Evolutionary conservation across 1,140 invertebrate species (phyloP).

Genomic region (Myzus persicae): DNA sequence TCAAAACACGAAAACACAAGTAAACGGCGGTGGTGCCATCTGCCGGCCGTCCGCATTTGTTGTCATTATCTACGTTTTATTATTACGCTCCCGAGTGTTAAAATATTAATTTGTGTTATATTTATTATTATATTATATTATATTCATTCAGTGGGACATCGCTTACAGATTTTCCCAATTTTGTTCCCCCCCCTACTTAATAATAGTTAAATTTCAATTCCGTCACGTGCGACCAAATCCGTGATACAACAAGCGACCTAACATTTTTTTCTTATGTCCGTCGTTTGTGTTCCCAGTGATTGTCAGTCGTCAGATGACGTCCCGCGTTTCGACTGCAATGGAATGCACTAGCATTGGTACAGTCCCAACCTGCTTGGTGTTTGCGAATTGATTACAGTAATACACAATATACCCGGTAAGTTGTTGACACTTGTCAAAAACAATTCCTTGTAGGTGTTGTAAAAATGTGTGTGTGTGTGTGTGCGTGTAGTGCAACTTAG

Average conservation of each 20-base stretch:
- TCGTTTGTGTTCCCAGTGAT: neutral
- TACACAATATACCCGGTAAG: neutral
- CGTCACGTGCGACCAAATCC: neutral
- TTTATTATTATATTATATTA: neutral
- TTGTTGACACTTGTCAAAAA: neutral
- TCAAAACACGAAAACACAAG: constrained; percentile 52
- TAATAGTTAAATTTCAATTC: too few species aligned
- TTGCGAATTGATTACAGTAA: neutral
- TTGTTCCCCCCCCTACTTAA: neutral
- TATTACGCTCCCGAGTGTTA: constrained; percentile 20
- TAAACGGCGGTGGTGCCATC: constrained; percentile 29
- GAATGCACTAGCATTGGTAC: constrained; percentile 51
- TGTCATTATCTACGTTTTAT: constrained; percentile 58
- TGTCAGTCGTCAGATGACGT: neutral
- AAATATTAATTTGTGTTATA: neutral
- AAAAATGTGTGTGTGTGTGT: neutral
- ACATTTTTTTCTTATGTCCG: neutral
- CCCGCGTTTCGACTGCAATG: neutral
- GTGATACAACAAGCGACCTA: neutral
- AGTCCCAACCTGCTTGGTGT: neutral
- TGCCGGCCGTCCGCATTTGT: constrained; percentile 49
- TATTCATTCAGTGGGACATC: neutral
- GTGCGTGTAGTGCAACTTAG: neutral
- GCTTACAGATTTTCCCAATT: neutral
- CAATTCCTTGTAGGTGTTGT: neutral